These are phyloP conservation scores for Drosophila malerkotliana DNA, from an alignment of 1,140 invertebrate genomes.

Conservation along the genomic window DNA sequence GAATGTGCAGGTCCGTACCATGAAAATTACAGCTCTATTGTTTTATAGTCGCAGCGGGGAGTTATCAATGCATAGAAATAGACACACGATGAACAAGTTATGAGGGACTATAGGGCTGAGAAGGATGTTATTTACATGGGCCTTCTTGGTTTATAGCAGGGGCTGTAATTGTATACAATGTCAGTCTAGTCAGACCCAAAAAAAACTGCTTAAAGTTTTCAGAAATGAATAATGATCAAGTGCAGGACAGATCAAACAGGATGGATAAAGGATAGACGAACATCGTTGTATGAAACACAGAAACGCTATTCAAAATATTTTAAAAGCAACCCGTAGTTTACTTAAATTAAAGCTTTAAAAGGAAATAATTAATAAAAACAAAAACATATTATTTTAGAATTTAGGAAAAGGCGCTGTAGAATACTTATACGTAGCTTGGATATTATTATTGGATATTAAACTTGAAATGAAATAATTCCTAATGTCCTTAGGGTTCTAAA, in stretches of 20 bases:
- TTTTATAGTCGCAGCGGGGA: slow-evolving; percentile 64
- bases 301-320: too few relatives aligned
- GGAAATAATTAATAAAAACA: too few relatives aligned
- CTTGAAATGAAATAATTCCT: too few relatives aligned
- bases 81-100: slow-evolving; percentile 59
- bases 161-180: not conserved
- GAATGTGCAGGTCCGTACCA: slow-evolving; percentile 48
- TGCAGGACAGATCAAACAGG: not conserved
- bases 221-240: not conserved
- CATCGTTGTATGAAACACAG: too few relatives aligned
- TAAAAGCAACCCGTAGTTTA: too few relatives aligned
- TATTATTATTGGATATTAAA: too few relatives aligned
- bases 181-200: not conserved
- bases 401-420: too few relatives aligned
- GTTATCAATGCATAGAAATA: slow-evolving; percentile 46
- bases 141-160: slow-evolving; percentile 6
- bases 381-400: too few relatives aligned
- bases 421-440: too few relatives aligned
- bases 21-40: slow-evolving; percentile 72
- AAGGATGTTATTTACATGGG: slow-evolving; percentile 7
- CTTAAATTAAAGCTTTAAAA: too few relatives aligned
- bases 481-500: too few relatives aligned
- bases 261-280: too few relatives aligned
- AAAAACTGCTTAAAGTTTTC: not conserved
- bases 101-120: not conserved